These are phyloP conservation scores for Alethe diademata DNA, from an alignment of 2,113 vertebrate genomes.

Conservation along the genomic window DNA sequence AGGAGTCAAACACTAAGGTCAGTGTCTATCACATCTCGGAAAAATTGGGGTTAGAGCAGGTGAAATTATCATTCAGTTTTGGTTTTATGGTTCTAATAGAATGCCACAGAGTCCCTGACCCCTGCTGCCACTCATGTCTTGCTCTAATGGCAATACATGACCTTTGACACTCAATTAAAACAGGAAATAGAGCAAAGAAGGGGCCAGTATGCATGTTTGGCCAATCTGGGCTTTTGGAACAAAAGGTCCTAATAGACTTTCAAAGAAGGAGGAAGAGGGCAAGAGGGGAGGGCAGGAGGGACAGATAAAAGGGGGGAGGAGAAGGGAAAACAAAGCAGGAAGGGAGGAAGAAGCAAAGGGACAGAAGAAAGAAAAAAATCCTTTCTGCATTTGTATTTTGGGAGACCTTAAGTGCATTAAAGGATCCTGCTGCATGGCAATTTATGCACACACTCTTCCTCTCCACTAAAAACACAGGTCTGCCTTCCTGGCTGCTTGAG, in stretches of 20 bases:
- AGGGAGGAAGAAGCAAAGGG: not conserved
- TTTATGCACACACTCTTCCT: not conserved
- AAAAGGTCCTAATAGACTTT: slow-evolving; percentile 52
- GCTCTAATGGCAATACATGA: slow-evolving; percentile 71
- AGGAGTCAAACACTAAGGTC: slow-evolving; percentile 76
- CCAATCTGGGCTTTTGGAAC: slow-evolving; percentile 38
- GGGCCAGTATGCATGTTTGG: slow-evolving; percentile 65
- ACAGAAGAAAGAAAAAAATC: not conserved
- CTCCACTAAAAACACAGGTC: not conserved
- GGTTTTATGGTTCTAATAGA: slow-evolving; percentile 74
- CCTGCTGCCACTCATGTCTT: slow-evolving; percentile 68
- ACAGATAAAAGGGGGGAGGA: not conserved
- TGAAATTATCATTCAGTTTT: slow-evolving; percentile 80
- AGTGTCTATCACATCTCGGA: slow-evolving; percentile 70
- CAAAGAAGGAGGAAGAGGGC: not conserved
- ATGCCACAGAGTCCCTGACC: slow-evolving; percentile 72
- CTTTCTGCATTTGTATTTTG: not conserved
- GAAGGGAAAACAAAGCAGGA: not conserved
- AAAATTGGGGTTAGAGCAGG: slow-evolving; percentile 80
- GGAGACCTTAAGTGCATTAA: not conserved
- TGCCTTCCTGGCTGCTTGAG: not conserved
- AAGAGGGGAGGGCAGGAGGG: not conserved
- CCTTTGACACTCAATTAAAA: slow-evolving; percentile 78
- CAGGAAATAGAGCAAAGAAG: slow-evolving; percentile 73
- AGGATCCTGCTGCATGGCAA: not conserved